Conservation (phyloP, 2,797 vertebrate species). For the Micrastur ruficollis region DNA sequence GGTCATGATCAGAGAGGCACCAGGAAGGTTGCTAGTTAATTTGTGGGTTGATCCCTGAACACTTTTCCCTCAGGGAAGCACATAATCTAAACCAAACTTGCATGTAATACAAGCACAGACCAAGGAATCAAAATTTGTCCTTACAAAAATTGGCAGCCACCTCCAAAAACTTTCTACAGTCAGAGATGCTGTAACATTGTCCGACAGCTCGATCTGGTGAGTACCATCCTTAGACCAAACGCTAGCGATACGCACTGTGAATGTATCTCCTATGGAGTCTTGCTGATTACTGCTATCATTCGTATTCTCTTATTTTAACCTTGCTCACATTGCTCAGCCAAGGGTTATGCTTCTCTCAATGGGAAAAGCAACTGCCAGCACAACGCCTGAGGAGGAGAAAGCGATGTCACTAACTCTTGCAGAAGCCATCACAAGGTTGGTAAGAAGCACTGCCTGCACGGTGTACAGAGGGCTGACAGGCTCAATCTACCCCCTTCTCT, state of each 20-base stretch:
- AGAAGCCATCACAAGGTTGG: background rate
- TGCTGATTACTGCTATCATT: background rate
- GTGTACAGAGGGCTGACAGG: background rate
- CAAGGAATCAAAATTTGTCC: background rate
- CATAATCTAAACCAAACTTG: background rate
- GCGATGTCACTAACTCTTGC: background rate
- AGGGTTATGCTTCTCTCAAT: background rate
- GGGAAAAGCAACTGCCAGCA: background rate
- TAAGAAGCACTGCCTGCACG: background rate
- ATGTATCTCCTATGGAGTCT: background rate
- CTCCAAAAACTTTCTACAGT: background rate
- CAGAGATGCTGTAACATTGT: background rate
- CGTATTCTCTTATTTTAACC: background rate
- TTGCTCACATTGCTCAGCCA: background rate
- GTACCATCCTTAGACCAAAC: background rate
- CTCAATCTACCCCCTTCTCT: background rate
- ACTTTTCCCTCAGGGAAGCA: background rate
- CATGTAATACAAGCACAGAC: background rate
- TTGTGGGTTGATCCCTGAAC: background rate
- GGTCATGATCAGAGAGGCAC: background rate
- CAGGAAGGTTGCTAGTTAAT: background rate
- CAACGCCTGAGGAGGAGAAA: background rate
- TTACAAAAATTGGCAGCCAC: background rate
- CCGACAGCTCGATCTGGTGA: fast-evolving
- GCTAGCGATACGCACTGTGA: background rate